phyloP scores from a whole-genome alignment of 2,797 vertebrate species.

The Tragopan temminckii region DNA sequence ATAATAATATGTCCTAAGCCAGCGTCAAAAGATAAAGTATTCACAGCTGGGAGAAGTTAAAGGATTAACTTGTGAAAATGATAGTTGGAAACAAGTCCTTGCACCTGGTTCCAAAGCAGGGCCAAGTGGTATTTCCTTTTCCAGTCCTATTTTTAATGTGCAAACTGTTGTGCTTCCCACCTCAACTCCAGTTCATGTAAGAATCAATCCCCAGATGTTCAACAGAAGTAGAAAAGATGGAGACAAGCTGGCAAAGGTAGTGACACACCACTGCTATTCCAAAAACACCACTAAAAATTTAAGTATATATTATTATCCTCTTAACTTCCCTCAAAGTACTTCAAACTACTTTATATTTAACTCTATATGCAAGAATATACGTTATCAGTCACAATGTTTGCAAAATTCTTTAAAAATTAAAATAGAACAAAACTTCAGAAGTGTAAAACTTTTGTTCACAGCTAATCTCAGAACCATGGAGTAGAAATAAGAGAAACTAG shows the following conservation, averaged over 20 bases:
- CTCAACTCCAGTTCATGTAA: not conserved
- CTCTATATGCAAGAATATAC: not conserved
- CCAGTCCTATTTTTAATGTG: not conserved
- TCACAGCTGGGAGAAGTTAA: not conserved
- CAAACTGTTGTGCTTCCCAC: not conserved
- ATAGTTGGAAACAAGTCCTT: not conserved
- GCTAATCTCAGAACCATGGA: not conserved
- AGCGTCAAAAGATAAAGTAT: not conserved
- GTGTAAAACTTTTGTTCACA: not conserved
- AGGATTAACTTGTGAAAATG: not conserved
- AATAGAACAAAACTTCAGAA: not conserved
- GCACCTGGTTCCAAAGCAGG: not conserved
- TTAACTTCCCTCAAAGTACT: not conserved
- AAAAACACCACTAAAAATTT: not conserved
- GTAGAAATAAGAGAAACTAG: not conserved
- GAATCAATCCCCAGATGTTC: not conserved
- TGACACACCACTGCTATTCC: not conserved
- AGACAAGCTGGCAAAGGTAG: not conserved
- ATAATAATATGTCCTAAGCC: not conserved
- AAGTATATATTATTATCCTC: not conserved
- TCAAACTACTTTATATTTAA: not conserved
- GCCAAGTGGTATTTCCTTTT: not conserved
- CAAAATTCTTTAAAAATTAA: not conserved
- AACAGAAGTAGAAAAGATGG: not conserved
- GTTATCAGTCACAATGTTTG: not conserved